These are phyloP conservation scores for Gadus chalcogrammus DNA, from an alignment of 2,113 vertebrate species.

Conservation along the genomic window DNA sequence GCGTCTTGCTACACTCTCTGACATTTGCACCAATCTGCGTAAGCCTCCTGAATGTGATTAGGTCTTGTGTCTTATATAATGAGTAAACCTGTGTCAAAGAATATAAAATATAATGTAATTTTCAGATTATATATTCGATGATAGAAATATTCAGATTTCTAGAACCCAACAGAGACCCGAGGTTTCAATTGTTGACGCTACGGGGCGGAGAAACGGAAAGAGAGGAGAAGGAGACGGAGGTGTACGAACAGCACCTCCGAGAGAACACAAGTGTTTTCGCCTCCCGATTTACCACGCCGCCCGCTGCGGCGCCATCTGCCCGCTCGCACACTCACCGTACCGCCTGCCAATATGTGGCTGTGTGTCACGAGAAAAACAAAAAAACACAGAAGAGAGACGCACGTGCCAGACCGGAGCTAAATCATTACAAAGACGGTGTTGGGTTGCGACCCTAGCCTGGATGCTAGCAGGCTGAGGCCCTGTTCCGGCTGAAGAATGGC, in stretches of 20 bases:
- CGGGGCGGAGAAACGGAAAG: too few species aligned
- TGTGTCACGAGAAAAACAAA: slow-evolving; percentile 68
- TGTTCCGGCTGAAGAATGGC: slow-evolving; percentile 66
- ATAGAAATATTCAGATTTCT: not conserved
- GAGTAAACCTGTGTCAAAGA: not conserved
- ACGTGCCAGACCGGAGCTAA: slow-evolving; percentile 10
- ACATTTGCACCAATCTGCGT: slow-evolving; percentile 20
- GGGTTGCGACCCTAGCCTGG: slow-evolving; percentile 26
- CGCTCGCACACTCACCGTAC: slow-evolving; percentile 60
- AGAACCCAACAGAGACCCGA: not conserved
- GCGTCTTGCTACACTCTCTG: slow-evolving; percentile 19
- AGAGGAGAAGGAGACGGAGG: slow-evolving; percentile 9
- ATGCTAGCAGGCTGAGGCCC: too few species aligned
- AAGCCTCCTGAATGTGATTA: not conserved
- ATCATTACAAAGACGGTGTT: not conserved
- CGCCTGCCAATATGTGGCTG: slow-evolving; percentile 70
- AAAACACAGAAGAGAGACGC: slow-evolving; percentile 37
- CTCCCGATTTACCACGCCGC: slow-evolving; percentile 72
- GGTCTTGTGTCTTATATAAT: not conserved
- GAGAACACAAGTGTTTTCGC: slow-evolving; percentile 58
- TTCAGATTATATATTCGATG: too few species aligned
- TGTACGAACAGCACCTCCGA: slow-evolving; percentile 45
- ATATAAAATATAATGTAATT: not conserved
- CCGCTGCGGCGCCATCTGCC: slow-evolving; percentile 78
- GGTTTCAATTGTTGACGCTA: too few species aligned